Percentiles rank a stretch among this genome's conserved stretches.
phyloP scores from a whole-genome alignment of 2,888 invertebrate species.

The Tipula lateralis region DNA sequence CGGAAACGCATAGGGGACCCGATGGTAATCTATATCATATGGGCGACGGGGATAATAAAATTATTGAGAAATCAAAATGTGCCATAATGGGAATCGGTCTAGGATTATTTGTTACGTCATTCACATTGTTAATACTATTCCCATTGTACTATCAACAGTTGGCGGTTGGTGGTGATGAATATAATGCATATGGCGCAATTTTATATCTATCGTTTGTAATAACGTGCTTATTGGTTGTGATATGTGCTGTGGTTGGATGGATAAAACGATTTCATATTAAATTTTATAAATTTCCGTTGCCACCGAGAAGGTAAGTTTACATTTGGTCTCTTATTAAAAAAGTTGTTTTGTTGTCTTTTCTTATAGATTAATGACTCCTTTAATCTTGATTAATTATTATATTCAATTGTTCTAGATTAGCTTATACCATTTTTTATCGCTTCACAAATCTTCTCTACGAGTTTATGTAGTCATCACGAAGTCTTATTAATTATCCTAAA shows the following conservation, averaged over 20 bases:
- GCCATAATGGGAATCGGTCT: conserved; percentile 50
- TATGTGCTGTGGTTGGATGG: conserved; percentile 20
- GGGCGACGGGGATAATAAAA: neutral
- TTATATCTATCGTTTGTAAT: conserved; percentile 38
- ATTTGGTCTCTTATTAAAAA: neutral
- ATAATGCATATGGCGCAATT: conserved; percentile 38
- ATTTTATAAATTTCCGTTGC: conserved; percentile 38
- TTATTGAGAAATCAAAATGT: conserved; percentile 41
- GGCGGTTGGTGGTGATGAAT: conserved; percentile 36
- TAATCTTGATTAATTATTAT: neutral
- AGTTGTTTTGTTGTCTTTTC: neutral
- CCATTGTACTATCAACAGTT: conserved; percentile 50
- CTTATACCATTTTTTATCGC: too few species aligned
- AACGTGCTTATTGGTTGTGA: conserved; percentile 36
- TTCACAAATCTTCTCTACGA: too few species aligned
- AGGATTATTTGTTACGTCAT: conserved; percentile 50
- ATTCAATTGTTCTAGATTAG: neutral
- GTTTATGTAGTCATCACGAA: too few species aligned
- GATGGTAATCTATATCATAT: neutral
- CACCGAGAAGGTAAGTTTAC: conserved; percentile 37
- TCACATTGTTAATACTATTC: conserved; percentile 51
- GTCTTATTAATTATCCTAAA: too few species aligned
- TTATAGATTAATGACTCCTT: neutral
- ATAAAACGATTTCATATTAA: conserved; percentile 32
- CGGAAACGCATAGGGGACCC: neutral